Base-by-base conservation (phyloP, 2,888 invertebrate genomes). In the Empis livida region DNA sequence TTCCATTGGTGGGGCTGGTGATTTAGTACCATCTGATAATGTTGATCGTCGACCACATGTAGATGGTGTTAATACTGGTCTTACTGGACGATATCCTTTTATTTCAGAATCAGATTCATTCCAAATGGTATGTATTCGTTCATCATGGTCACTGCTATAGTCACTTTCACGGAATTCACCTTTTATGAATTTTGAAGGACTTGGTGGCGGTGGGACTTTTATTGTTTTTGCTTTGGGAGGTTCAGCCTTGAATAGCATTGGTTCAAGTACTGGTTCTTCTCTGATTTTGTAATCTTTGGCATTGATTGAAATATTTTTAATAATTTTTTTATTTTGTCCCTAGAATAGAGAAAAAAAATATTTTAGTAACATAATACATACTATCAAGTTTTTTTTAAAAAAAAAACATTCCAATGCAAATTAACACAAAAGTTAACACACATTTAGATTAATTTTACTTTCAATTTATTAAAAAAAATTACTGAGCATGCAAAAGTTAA, bases 121-220 rank as follows among this genome's bases (percentile, higher is more conserved):
- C 75, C 82, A 81, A 10, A 77, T 68, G 2, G 79, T 73, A 47
- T 75, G 74, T 58, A 80, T 78, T 54, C 75, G 72, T 47, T 76
- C 74, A 50, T 81, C 82, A 52, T 80, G 77, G 59, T 84, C 82
- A 58, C 82, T 83, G 66, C 82, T 81, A 59, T 82, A 82, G 60
- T 83, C 83, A 59, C 80, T 82, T 61, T 78, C 79, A 45, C 73
- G 71, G 62, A 78, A 78, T 66, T 80, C 79, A 54, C 77, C 73
- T 63, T 76, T 79, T 16, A 76, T 66, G 62, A 82, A 83, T 66
- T 76, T 80, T 20, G 78, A 78, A 47, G 81, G 80, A 64, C 76
- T 78, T 20, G 76, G 73, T 43, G 77, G 74, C 27, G 73, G 72
- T 37, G 74, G 73, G 3, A 68, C 62, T 54, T 67, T 70, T 15